These are phyloP conservation scores for Peromyscus maniculatus DNA, from an alignment of 2,113 vertebrate genomes.

Conservation along the genomic window DNA sequence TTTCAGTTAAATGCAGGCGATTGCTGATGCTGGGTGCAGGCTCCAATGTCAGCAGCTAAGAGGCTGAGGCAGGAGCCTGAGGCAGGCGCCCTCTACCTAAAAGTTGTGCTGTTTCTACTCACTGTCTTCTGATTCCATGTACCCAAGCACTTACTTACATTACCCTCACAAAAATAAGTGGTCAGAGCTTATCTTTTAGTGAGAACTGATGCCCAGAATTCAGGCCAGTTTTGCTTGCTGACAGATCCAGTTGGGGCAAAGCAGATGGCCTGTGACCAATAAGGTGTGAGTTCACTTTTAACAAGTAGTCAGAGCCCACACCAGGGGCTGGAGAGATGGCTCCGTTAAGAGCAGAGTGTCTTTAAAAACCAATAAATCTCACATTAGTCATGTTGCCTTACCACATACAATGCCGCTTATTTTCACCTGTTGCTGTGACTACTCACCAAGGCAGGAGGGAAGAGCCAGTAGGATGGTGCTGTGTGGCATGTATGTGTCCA, in stretches of 20 bases:
- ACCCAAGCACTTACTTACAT: neutral
- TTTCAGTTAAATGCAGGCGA: constrained; percentile 34
- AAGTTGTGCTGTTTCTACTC: neutral
- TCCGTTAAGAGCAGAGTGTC: neutral
- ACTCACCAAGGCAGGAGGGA: neutral
- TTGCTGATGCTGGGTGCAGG: neutral
- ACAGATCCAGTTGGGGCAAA: neutral
- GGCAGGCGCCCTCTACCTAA: neutral
- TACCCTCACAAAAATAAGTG: neutral
- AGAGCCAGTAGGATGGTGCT: neutral
- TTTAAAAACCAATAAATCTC: neutral
- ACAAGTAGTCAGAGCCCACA: neutral
- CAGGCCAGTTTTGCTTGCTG: neutral
- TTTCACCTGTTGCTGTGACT: neutral
- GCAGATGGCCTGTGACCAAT: neutral
- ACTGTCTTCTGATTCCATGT: neutral
- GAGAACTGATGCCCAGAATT: neutral
- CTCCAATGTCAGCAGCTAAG: neutral
- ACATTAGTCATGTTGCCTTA: neutral
- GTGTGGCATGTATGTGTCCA: no score
- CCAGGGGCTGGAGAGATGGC: neutral
- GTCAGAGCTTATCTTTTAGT: neutral
- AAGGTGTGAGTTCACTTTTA: neutral
- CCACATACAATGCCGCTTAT: neutral
- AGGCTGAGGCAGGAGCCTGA: neutral